These are phyloP conservation scores for Diploptera punctata DNA, from an alignment of 2,888 invertebrate genomes.

Conservation along the genomic window DNA sequence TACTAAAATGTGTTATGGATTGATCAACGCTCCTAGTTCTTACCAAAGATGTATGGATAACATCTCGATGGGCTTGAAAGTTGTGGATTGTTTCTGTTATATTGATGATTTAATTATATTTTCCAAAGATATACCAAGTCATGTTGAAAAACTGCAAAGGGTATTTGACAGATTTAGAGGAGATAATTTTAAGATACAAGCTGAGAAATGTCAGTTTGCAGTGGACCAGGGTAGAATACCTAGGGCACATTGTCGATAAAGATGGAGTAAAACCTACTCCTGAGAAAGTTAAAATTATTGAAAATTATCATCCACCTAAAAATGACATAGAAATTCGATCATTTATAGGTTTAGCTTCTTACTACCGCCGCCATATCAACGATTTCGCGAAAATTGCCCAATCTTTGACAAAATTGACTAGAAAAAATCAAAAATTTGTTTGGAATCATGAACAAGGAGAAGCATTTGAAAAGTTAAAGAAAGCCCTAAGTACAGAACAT, in stretches of 20 bases:
- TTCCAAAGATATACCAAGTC: too few relatives aligned
- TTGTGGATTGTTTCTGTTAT: background rate
- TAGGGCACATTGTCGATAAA: background rate
- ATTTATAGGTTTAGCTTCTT: too few relatives aligned
- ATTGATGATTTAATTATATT: background rate
- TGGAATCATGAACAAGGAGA: background rate
- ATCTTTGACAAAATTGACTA: background rate
- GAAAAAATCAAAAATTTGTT: background rate
- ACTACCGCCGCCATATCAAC: background rate
- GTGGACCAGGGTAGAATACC: background rate
- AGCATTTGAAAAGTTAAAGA: background rate
- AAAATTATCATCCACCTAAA: background rate
- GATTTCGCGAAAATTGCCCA: background rate
- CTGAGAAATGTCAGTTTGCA: too few relatives aligned
- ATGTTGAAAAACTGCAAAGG: too few relatives aligned
- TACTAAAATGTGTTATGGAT: background rate
- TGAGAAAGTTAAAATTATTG: background rate
- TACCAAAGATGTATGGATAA: background rate
- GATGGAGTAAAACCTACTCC: background rate
- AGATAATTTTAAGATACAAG: background rate
- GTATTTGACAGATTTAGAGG: background rate
- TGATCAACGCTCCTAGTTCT: background rate
- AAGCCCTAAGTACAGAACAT: background rate
- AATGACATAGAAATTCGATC: background rate
- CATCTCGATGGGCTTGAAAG: background rate